These are phyloP conservation scores for Tachystola acroxantha DNA, from an alignment of 2,888 invertebrate species.

Conservation along the genomic window DNA sequence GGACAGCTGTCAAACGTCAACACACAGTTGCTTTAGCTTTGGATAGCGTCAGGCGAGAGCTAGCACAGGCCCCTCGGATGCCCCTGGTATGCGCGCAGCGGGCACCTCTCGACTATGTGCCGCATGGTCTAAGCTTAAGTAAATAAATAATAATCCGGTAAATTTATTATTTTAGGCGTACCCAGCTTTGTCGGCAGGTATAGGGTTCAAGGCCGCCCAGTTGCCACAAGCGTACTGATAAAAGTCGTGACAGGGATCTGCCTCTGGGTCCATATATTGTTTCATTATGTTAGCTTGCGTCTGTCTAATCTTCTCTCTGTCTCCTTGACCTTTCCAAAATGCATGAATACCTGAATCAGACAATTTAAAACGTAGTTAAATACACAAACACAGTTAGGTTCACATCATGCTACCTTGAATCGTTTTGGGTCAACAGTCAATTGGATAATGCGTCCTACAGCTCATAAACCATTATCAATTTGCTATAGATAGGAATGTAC, in stretches of 20 bases:
- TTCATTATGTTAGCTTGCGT: conserved; percentile 85
- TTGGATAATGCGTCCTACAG: conserved; percentile 36
- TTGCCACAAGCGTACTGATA: conserved; percentile 92
- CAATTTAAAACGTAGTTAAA: conserved; percentile 7
- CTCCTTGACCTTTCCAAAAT: conserved; percentile 80
- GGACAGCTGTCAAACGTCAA: too few relatives aligned
- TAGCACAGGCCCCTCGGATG: too few relatives aligned
- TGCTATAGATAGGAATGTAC: conserved; percentile 8
- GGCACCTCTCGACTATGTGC: too few relatives aligned
- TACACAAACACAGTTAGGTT: conserved; percentile 11
- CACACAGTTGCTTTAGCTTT: too few relatives aligned
- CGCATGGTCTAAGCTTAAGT: too few relatives aligned
- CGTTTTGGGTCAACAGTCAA: conserved; percentile 33
- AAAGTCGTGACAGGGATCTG: conserved; percentile 89
- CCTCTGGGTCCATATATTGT: conserved; percentile 84
- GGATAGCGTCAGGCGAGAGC: too few relatives aligned
- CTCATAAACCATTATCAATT: conserved; percentile 23
- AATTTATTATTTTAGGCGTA: conserved; percentile 22
- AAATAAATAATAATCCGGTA: too few relatives aligned
- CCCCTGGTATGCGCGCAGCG: too few relatives aligned
- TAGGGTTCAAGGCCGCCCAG: conserved; percentile 90
- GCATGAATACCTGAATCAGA: conserved; percentile 60
- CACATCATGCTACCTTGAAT: conserved; percentile 35
- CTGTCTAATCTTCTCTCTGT: conserved; percentile 73
- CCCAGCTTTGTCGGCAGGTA: conserved; percentile 92